Evolutionary conservation across 1,140 invertebrate species (phyloP), one percentile per base, ranked within the genome.

Genomic region (Pseudomyrmex cubaensis): DNA sequence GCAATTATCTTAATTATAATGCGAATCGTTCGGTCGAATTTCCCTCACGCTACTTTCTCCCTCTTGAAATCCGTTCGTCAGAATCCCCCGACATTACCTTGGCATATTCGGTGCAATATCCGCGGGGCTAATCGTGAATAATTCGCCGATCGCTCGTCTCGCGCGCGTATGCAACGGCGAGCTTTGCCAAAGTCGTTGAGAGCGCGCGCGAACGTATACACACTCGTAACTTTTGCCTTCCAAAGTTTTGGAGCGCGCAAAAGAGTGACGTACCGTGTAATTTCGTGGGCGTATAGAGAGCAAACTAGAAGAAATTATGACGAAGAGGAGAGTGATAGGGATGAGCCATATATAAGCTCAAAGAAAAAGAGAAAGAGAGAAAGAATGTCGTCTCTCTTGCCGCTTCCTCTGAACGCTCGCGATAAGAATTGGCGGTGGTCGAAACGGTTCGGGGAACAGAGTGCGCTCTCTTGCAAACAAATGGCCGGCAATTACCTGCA

Each of bases 401-500:
- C 76, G 76, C 54, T 80, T 59, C 76, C 76, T 80, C 66, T 61
- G 66, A 20, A 70, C 54, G 52, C 25, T 66, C 52, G 48, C 61
- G 61, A 64, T 52, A 48, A 64, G 74, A 25, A 76, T 76, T 76
- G 70, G 56, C 46, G 63, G 66, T 63, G 74, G 74, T 63, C 52
- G 59, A 61, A 73, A 61, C 57, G 67, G 56, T 48, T 44, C 22
- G 63, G 54, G 76, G 72, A 82, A 70, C 69, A 87, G 89, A 90
- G 88, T 90, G 85, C 90, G 87, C 87, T 91, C 87, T 91, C 88
- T 90, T 92, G 91, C 91, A 92, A 93, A 94, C 92, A 93, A 94
- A 94, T 94, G 91, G 88, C 83, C 86, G 85, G 89, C 92, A 88
- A 94, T 94, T 94, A 94, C 91, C 87, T 86, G 91, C 93, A 94